Evolutionary conservation across 2,888 invertebrate genomes (phyloP).

Genomic region (Andrena bicolor): DNA sequence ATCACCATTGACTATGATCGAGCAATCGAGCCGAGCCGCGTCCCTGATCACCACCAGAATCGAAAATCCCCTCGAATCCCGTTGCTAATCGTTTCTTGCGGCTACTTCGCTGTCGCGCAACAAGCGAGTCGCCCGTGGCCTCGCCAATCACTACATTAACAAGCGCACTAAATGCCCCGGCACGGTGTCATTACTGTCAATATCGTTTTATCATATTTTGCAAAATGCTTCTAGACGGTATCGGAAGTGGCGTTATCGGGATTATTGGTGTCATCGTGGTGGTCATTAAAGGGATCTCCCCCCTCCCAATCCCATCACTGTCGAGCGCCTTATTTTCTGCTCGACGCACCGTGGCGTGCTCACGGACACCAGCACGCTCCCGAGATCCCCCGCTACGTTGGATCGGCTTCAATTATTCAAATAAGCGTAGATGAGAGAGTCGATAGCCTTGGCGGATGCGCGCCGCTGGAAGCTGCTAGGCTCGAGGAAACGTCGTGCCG

Average conservation of each 20-base stretch:
- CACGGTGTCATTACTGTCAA: conserved; percentile 34
- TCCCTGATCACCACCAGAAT: not conserved
- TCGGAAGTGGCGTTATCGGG: conserved; percentile 33
- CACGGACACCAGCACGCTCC: not conserved
- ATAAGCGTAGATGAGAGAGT: conserved; percentile 65
- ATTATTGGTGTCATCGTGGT: conserved; percentile 47
- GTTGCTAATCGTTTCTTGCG: not conserved
- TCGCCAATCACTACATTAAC: conserved; percentile 42
- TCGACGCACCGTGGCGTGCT: not conserved
- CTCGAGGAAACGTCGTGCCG: conserved; percentile 33
- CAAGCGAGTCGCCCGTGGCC: not conserved
- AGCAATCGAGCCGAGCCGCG: not conserved
- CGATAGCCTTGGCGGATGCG: conserved; percentile 55
- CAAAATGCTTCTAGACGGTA: conserved; percentile 12
- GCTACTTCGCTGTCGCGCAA: conserved; percentile 3
- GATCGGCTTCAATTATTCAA: conserved; percentile 73
- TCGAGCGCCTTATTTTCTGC: not conserved
- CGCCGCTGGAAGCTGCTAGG: not conserved
- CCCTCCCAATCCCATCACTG: not conserved
- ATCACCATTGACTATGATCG: not conserved
- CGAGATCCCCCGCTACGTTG: conserved; percentile 15
- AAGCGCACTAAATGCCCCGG: conserved; percentile 32
- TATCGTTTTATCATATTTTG: conserved; percentile 46
- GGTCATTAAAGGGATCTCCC: conserved; percentile 22
- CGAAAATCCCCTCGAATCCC: not conserved